A percentile compares a stretch with the other conserved stretches of the same genome.
Conservation (phyloP, 2,888 invertebrate species). For the Latrodectus hesperus region DNA sequence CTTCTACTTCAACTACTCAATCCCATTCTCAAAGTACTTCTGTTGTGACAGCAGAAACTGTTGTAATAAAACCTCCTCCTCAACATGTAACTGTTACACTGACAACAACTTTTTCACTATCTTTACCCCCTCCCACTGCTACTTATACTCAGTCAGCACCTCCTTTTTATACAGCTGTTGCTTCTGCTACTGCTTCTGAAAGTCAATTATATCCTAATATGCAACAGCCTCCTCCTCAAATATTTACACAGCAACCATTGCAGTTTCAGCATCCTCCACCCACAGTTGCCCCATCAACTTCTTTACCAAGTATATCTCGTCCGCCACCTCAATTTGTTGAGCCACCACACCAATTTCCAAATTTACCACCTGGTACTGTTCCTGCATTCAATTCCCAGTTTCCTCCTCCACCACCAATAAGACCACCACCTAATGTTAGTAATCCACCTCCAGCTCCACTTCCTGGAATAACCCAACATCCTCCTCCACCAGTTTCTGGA, state of each 20-base stretch:
- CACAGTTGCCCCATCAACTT: slow-evolving; percentile 31
- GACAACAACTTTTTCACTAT: slow-evolving; percentile 23
- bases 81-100: slow-evolving; percentile 10
- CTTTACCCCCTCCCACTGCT: slow-evolving; percentile 53
- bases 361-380: slow-evolving; percentile 12
- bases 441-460: slow-evolving; percentile 44
- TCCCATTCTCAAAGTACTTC: slow-evolving; percentile 22
- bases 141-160: slow-evolving; percentile 53
- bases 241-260: slow-evolving; percentile 36
- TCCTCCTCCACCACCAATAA: slow-evolving; percentile 65
- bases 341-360: slow-evolving; percentile 38
- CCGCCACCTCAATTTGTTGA: slow-evolving; percentile 21
- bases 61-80: slow-evolving; percentile 1
- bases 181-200: slow-evolving; percentile 21
- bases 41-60: slow-evolving; percentile 6
- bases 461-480: slow-evolving; percentile 71
- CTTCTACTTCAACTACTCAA: not conserved
- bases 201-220: slow-evolving; percentile 36
- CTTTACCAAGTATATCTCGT: not conserved
- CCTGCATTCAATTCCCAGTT: slow-evolving; percentile 56
- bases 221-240: slow-evolving; percentile 68
- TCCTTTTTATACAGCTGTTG: slow-evolving; percentile 31
- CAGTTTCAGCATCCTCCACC: slow-evolving; percentile 64
- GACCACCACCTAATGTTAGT: slow-evolving; percentile 27
- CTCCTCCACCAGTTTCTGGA: slow-evolving; percentile 43